A percentile compares a stretch with the other conserved stretches of the same genome.
These are phyloP conservation scores for Rhyacophila brunnea DNA, from an alignment of 1,140 invertebrate genomes.

Conservation along the genomic window DNA sequence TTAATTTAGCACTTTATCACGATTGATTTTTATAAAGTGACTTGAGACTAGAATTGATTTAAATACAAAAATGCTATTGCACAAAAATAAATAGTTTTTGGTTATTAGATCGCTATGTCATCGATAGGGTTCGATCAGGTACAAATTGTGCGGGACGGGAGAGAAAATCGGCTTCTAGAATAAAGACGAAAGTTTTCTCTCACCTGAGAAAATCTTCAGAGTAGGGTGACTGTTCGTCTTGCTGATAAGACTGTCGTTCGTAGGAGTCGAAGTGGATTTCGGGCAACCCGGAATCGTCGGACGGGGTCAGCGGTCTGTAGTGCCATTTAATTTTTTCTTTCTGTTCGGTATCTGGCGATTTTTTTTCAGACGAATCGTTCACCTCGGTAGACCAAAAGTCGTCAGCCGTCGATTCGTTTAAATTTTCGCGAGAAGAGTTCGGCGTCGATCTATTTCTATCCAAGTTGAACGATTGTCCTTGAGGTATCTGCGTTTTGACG, in stretches of 20 bases:
- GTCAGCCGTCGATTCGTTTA: slow-evolving; percentile 40
- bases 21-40: no score
- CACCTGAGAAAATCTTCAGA: slow-evolving; percentile 55
- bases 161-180: not conserved
- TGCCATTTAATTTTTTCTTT: slow-evolving; percentile 49
- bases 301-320: slow-evolving; percentile 45
- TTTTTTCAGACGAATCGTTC: slow-evolving; percentile 26
- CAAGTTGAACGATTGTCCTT: slow-evolving; percentile 40
- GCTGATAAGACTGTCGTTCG: slow-evolving; percentile 40
- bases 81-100: no score
- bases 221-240: slow-evolving; percentile 39
- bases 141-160: no score
- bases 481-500: slow-evolving; percentile 38
- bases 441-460: slow-evolving; percentile 27
- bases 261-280: slow-evolving; percentile 54
- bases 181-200: slow-evolving; percentile 30
- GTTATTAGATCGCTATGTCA: no score
- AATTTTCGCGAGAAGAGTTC: slow-evolving; percentile 31
- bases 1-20: no score
- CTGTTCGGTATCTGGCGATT: slow-evolving; percentile 31
- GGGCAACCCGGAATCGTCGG: slow-evolving; percentile 38
- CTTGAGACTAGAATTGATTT: no score
- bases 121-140: no score
- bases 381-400: slow-evolving; percentile 39
- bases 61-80: no score